A percentile compares a stretch with the other conserved stretches of the same genome.
phyloP scores from a whole-genome alignment of 2,888 invertebrate species.

The Malthinus seriepunctatus region DNA sequence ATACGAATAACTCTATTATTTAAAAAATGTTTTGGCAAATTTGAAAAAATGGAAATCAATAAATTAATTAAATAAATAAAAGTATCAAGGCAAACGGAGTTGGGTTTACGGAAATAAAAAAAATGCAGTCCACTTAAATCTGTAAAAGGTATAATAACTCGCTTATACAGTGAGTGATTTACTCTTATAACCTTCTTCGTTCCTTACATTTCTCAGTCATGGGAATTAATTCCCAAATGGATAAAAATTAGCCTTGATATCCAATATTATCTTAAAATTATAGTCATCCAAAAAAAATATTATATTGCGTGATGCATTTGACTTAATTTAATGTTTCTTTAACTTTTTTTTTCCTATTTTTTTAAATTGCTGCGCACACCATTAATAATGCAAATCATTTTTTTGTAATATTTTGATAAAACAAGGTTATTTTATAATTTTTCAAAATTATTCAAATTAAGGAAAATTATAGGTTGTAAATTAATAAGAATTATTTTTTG shows the following conservation, averaged over 20 bases:
- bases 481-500: no score
- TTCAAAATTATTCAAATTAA: no score
- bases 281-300: constrained; percentile 8
- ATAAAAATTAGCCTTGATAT: constrained; percentile 20
- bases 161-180: constrained; percentile 39
- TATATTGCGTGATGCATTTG: constrained; percentile 8
- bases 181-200: constrained; percentile 37
- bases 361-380: background rate
- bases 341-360: constrained; percentile 12
- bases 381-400: constrained; percentile 9
- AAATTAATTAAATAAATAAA: constrained; percentile 5
- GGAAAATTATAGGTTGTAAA: no score
- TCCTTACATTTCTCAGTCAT: constrained; percentile 41
- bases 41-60: background rate
- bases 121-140: constrained; percentile 25
- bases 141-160: constrained; percentile 43
- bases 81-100: constrained; percentile 19
- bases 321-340: constrained; percentile 1
- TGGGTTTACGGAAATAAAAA: constrained; percentile 22
- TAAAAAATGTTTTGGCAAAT: no score
- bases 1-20: no score
- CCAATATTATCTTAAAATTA: constrained; percentile 13
- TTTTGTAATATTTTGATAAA: constrained; percentile 4
- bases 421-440: constrained; percentile 1
- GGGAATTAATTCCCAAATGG: constrained; percentile 43